Conservation (phyloP, 2,888 invertebrate genomes). For the Tenthredo amoena region DNA sequence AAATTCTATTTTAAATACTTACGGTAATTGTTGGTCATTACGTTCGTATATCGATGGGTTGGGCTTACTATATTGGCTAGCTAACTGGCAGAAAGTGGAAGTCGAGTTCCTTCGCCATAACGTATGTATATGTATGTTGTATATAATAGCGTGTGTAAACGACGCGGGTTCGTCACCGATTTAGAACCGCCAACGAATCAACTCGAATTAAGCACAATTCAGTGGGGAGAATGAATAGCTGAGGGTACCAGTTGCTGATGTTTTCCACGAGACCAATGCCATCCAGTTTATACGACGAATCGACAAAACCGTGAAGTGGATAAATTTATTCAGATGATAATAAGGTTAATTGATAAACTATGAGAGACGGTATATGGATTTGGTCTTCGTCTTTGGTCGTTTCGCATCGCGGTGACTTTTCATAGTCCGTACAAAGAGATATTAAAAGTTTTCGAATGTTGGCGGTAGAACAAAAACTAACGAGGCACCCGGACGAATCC, state of each 20-base stretch:
- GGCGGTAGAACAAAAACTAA: conserved; percentile 3
- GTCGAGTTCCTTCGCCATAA: neutral
- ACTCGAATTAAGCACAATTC: conserved; percentile 73
- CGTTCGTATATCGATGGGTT: neutral
- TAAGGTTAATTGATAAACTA: neutral
- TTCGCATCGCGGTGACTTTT: neutral
- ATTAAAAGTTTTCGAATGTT: neutral
- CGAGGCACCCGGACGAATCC: conserved; percentile 8
- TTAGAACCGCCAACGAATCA: conserved; percentile 70
- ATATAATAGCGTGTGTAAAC: conserved; percentile 27
- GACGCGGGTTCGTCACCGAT: conserved; percentile 14
- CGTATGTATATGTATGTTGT: neutral
- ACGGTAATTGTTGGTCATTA: neutral
- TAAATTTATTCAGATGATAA: neutral
- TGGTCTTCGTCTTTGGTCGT: neutral
- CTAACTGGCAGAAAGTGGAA: neutral
- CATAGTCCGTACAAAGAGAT: neutral
- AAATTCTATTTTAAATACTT: neutral
- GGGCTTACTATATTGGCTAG: neutral
- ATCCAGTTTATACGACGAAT: conserved; percentile 59
- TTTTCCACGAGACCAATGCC: neutral
- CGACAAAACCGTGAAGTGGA: conserved; percentile 61
- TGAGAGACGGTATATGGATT: neutral
- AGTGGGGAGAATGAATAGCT: conserved; percentile 64
- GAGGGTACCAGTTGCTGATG: conserved; percentile 58